These are phyloP conservation scores for Netelia virgata DNA, from an alignment of 2,888 invertebrate species.

Conservation along the genomic window DNA sequence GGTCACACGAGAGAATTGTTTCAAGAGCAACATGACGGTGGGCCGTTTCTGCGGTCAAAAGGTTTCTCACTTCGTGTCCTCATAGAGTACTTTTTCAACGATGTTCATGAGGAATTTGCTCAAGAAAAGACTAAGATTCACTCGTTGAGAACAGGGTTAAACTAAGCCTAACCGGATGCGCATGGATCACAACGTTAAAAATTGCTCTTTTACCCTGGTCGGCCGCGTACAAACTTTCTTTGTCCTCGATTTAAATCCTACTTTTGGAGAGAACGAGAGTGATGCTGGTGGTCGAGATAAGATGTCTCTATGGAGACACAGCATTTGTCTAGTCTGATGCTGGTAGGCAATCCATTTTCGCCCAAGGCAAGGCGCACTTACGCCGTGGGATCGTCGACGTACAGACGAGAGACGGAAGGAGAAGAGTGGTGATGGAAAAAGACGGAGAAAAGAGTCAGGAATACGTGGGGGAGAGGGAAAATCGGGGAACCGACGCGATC, in stretches of 20 bases:
- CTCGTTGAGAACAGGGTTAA: conserved; percentile 7
- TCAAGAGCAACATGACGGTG: not conserved
- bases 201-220: conserved; percentile 10
- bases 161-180: conserved; percentile 7
- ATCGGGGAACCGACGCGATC: conserved; percentile 68
- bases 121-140: not conserved
- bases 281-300: conserved; percentile 12
- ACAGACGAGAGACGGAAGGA: conserved; percentile 13
- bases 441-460: conserved; percentile 19
- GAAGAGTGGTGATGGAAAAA: conserved; percentile 15
- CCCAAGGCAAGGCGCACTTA: conserved; percentile 25
- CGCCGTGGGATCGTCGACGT: conserved; percentile 20
- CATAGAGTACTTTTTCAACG: conserved; percentile 1
- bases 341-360: conserved; percentile 34
- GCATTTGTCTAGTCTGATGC: not conserved
- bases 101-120: not conserved
- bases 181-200: conserved; percentile 6
- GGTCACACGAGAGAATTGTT: conserved; percentile 13
- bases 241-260: not conserved
- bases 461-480: conserved; percentile 32
- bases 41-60: not conserved
- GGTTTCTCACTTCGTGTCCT: not conserved
- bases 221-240: conserved; percentile 10
- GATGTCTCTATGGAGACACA: conserved; percentile 8
- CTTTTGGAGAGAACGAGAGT: not conserved